Conservation (phyloP, 2,888 invertebrate species). For the Zaprionus lineosus region DNA sequence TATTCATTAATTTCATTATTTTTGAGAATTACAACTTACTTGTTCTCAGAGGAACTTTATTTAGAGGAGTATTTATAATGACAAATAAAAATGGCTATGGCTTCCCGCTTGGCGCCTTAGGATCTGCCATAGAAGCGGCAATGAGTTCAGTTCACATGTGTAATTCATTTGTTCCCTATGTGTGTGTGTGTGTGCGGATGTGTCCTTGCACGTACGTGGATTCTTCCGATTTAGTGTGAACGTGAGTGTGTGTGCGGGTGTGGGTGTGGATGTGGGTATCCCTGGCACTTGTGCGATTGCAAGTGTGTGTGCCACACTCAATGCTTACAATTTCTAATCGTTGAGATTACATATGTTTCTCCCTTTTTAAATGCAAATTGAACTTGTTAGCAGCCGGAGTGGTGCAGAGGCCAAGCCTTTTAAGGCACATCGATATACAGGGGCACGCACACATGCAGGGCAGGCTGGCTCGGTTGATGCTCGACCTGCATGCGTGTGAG, state of each 20-base stretch:
- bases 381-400: slow-evolving; percentile 68
- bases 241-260: background rate
- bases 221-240: slow-evolving; percentile 1
- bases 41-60: too few relatives aligned
- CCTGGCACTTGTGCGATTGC: too few relatives aligned
- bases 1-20: too few relatives aligned
- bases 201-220: background rate
- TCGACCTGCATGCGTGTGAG: background rate
- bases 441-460: slow-evolving; percentile 1
- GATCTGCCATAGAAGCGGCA: slow-evolving; percentile 28
- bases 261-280: slow-evolving; percentile 8
- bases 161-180: slow-evolving; percentile 49
- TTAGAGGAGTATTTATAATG: too few relatives aligned
- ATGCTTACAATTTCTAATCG: slow-evolving; percentile 76
- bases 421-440: slow-evolving; percentile 30
- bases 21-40: too few relatives aligned
- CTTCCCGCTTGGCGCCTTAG: slow-evolving; percentile 36
- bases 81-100: too few relatives aligned
- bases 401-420: slow-evolving; percentile 52
- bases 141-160: too few relatives aligned
- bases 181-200: background rate
- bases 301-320: slow-evolving; percentile 31
- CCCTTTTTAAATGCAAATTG: slow-evolving; percentile 75
- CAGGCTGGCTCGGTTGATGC: too few relatives aligned
- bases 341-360: slow-evolving; percentile 73